phyloP scores from a whole-genome alignment of 2,888 invertebrate genomes.

The Drosophila suboccidentalis region DNA sequence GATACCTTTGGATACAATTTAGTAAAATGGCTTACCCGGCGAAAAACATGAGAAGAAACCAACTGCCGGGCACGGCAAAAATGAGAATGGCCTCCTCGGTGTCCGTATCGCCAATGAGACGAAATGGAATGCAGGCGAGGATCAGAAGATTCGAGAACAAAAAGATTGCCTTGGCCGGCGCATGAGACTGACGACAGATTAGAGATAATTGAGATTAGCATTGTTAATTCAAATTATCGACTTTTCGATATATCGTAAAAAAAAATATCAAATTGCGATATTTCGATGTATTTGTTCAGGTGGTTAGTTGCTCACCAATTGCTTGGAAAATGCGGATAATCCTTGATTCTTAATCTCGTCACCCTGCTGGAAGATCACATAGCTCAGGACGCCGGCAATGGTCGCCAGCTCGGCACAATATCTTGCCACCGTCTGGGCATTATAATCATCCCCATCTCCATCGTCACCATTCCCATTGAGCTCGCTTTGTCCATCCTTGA shows the following conservation, averaged over 20 bases:
- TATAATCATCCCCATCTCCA: conserved; percentile 73
- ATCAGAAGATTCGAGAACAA: conserved; percentile 95
- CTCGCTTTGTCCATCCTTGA: conserved; percentile 18
- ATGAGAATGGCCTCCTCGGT: conserved; percentile 96
- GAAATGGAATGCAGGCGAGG: conserved; percentile 94
- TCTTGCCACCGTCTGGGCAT: conserved; percentile 87
- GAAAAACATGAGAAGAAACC: conserved; percentile 99
- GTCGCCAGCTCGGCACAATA: conserved; percentile 94
- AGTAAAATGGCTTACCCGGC: conserved; percentile 91
- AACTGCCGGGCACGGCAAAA: conserved; percentile 97
- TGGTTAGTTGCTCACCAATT: conserved; percentile 88
- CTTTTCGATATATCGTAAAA: too few relatives aligned
- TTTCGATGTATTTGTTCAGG: too few relatives aligned
- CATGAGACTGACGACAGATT: conserved; percentile 90
- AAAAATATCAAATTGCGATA: too few relatives aligned
- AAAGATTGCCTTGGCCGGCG: conserved; percentile 98
- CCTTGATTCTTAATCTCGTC: conserved; percentile 98
- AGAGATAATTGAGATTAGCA: too few relatives aligned
- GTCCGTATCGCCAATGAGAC: conserved; percentile 90
- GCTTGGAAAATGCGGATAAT: conserved; percentile 94
- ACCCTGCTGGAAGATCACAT: conserved; percentile 96
- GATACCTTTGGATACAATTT: not conserved
- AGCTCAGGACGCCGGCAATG: conserved; percentile 93
- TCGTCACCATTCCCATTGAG: conserved; percentile 10
- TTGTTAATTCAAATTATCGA: too few relatives aligned